These are phyloP conservation scores for Leptura quadrifasciata DNA, from an alignment of 2,888 invertebrate species.

Conservation along the genomic window DNA sequence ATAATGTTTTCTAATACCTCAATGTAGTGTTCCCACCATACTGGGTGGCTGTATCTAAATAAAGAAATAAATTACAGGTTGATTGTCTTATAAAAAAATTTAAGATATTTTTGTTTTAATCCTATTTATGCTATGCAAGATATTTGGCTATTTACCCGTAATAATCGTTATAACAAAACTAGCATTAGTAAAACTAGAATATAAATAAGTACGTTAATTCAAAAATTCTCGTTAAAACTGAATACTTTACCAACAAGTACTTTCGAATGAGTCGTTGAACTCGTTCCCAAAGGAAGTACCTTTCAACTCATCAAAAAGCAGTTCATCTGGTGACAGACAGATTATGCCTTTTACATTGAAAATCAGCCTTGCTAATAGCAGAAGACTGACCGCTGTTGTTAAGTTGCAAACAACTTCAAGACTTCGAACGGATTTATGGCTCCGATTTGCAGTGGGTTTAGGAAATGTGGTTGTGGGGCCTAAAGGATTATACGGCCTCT, in stretches of 20 bases:
- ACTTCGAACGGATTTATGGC: conserved; percentile 52
- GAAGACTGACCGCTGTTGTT: conserved; percentile 48
- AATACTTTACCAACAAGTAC: background rate
- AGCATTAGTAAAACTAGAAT: no score
- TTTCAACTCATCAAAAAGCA: conserved; percentile 50
- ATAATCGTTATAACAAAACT: no score
- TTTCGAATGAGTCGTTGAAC: conserved; percentile 11
- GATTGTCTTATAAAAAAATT: no score
- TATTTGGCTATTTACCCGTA: no score
- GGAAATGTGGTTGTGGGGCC: conserved; percentile 48
- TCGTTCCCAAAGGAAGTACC: conserved; percentile 28
- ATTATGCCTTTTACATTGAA: conserved; percentile 51
- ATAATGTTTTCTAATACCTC: no score
- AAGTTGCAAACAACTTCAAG: conserved; percentile 25
- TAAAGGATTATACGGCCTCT: conserved; percentile 38
- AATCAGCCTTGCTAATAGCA: conserved; percentile 53
- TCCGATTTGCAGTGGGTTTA: conserved; percentile 41
- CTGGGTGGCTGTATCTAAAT: no score
- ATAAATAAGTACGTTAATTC: no score
- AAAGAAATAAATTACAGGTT: no score
- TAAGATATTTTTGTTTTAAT: no score
- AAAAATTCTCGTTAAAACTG: background rate
- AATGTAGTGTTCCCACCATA: no score
- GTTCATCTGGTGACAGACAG: conserved; percentile 54
- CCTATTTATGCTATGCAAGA: no score